Evolutionary conservation across 2,888 invertebrate species (phyloP).

Genomic region (Drosophila aldrichi): DNA sequence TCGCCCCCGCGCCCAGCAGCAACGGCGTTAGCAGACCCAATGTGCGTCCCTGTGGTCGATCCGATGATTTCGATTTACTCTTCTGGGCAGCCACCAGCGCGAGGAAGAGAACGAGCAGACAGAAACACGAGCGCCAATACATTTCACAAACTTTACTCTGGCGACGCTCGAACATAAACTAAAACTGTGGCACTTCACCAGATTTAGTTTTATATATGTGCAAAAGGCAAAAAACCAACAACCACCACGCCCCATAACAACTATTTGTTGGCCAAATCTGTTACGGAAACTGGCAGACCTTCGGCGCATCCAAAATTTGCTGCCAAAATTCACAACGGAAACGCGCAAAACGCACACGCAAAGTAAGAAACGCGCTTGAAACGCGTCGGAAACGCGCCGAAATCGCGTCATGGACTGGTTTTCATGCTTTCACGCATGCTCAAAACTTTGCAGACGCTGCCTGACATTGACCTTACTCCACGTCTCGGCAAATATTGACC

Average conservation of each 20-base stretch:
- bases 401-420: constrained; percentile 70
- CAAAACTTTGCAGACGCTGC: constrained; percentile 25
- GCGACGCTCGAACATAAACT: constrained; percentile 46
- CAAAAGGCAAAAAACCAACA: constrained; percentile 2
- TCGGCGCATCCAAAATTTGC: constrained; percentile 39
- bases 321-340: constrained; percentile 18
- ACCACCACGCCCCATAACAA: constrained; percentile 27
- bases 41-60: constrained; percentile 61
- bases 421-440: constrained; percentile 56
- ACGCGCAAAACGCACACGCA: constrained; percentile 12
- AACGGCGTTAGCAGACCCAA: constrained; percentile 63
- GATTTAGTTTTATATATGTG: constrained; percentile 63
- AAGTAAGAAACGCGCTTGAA: neutral
- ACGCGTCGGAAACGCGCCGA: constrained; percentile 2
- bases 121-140: constrained; percentile 40
- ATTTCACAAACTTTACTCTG: constrained; percentile 41
- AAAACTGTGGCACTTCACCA: constrained; percentile 36
- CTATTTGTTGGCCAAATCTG: constrained; percentile 70
- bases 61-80: constrained; percentile 21
- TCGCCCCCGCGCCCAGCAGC: constrained; percentile 42
- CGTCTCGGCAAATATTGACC: constrained; percentile 39
- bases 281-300: constrained; percentile 69
- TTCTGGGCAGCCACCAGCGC: constrained; percentile 39
- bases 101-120: constrained; percentile 41
- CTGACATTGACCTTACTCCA: constrained; percentile 75